Base-by-base conservation (phyloP, 2,888 invertebrate genomes). In the Melinopterus prodromus region DNA sequence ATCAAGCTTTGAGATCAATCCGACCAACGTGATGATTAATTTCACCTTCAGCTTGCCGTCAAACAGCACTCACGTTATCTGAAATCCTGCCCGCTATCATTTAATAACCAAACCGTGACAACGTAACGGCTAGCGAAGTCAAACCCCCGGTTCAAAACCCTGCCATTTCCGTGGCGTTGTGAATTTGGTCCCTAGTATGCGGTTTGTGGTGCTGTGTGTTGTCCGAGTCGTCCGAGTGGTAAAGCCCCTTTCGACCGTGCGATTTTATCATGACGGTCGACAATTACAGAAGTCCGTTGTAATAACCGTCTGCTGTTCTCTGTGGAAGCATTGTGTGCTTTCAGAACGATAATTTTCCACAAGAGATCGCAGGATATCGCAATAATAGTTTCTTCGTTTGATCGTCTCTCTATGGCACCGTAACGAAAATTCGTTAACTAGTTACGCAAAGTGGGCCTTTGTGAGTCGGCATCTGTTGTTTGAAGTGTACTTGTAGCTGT, bases 151-250 rank as follows among this genome's bases (percentile, higher is more conserved):
- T 6, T 53, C n/a, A 53, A 53, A 53, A 53, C 53, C 53, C 7
- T 2, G 53, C 12, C 9, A 7, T 53, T 53, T 53, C 53, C 12
- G 53, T 53, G 53, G 53, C 53, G 12, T 53, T 53, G 53, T 53
- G 7, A 53, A 53, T 53, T 53, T 53, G 53, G 53, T 53, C 53
- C 53, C 9, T 12, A 53, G 53, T 7, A 9, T 53, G 53, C 53
- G 53, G 53, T 53, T 74, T 35, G 35, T 36, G 26, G 36, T n/a
- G 37, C 37, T 74, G 71, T 71, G 12, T 71, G 74, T 74, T 74
- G 37, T 74, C 37, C 74, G 74, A 26, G 74, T 74, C 35, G 37
- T 74, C 37, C 74, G 74, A 26, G n/a, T 35, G 74, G 74, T 14
- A 26, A 36, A 26, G 9, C 37, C n/a, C 35, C 7, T n/a, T 71